Evolutionary conservation across 1,140 invertebrate species (phyloP).

Genomic region (Zaprionus gabonicus): DNA sequence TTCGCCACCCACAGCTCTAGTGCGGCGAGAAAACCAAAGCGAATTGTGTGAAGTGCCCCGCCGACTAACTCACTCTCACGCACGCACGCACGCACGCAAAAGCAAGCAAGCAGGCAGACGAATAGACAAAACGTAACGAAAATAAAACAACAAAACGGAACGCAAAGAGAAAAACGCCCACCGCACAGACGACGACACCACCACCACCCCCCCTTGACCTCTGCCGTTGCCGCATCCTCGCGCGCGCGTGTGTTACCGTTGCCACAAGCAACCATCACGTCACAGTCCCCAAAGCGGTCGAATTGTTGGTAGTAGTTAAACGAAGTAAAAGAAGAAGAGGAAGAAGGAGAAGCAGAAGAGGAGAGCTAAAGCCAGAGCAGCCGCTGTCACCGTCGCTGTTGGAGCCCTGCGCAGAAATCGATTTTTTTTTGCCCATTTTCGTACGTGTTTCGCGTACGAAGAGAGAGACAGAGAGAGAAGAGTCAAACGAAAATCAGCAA

Average conservation of each 20-base stretch:
- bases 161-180: slow-evolving; percentile 79
- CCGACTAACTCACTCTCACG: slow-evolving; percentile 57
- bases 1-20: slow-evolving; percentile 43
- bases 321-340: slow-evolving; percentile 50
- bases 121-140: slow-evolving; percentile 52
- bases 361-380: slow-evolving; percentile 42
- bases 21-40: slow-evolving; percentile 27
- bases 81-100: slow-evolving; percentile 18
- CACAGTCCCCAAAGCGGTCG: slow-evolving; percentile 39
- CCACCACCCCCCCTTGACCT: slow-evolving; percentile 13
- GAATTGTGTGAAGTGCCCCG: slow-evolving; percentile 48
- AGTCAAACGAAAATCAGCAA: slow-evolving; percentile 32
- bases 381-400: slow-evolving; percentile 45
- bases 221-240: slow-evolving; percentile 11
- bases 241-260: slow-evolving; percentile 37
- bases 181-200: slow-evolving; percentile 54
- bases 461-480: slow-evolving; percentile 13
- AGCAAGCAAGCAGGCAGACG: slow-evolving; percentile 17
- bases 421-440: slow-evolving; percentile 82
- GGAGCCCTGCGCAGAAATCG: slow-evolving; percentile 82
- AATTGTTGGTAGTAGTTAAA: slow-evolving; percentile 34
- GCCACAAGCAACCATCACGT: slow-evolving; percentile 54
- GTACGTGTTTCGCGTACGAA: slow-evolving; percentile 47
- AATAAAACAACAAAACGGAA: slow-evolving; percentile 70
- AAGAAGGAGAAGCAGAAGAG: slow-evolving; percentile 49